Base-by-base conservation (phyloP, 2,797 vertebrate genomes). In the Rhabdomys pumilio region DNA sequence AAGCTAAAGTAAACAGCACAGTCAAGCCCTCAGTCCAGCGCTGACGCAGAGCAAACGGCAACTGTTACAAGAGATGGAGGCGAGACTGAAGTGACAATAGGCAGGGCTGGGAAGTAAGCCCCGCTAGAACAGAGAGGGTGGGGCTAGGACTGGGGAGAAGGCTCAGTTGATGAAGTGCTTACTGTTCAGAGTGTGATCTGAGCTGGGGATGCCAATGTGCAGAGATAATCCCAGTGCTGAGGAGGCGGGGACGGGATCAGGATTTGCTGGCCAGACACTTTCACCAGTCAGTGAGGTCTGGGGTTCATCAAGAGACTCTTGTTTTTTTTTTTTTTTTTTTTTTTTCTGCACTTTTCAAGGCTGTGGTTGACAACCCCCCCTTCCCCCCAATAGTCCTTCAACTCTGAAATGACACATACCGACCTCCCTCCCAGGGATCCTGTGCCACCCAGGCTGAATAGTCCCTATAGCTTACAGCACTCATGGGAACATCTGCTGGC, bases 301-400 rank as follows among this genome's bases (percentile, higher is more conserved):
- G 53, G 69, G 41, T 31, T 88, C 67, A 73, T 41, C 12, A 38
- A 57, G 67, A 88, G 85, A 59, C 26, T 75, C 13, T 41, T 9
- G 41, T 50, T 81, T 69, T 50, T 50, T 47, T 47, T 4, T 47
- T 69, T 50, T 50, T 47, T 47, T 4, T 47, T 47, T 47, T 47
- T 9, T 47, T 26, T 69, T 31, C 65, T 73, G n/a, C 4, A 72
- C n/a, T 44, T 59, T 41, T 9, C 29, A 26, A 65, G n/a, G n/a
- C 17, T 4, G 13, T 44, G 50, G 53, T 44, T 34, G 90, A 61
- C 15, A 29, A 0, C 22, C 4, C 61, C 22, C 4, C 61, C 81
- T 19, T 1, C 0, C 6, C 3, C n/a, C 24, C 2, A 0, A 9
- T 13, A 93, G 12, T 14, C 29, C 53, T 31, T 34, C 4, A 15